Conservation (phyloP, 2,797 vertebrate species). For the Coccyzus lansbergi region DNA sequence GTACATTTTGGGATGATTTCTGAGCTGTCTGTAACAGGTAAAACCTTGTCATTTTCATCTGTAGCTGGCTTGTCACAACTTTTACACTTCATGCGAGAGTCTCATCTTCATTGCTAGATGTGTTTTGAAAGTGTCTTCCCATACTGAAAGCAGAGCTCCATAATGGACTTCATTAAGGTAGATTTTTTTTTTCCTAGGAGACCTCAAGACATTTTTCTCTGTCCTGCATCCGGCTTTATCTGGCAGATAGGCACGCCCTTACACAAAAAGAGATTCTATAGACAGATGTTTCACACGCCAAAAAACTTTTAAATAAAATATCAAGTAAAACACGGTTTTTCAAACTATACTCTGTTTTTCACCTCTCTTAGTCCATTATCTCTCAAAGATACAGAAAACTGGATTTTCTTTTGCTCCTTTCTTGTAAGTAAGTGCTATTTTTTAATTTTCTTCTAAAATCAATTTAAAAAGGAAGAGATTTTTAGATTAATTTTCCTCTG, state of each 20-base stretch:
- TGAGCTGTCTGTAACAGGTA: constrained; percentile 18
- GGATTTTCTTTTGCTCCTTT: not conserved
- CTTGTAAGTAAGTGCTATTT: not conserved
- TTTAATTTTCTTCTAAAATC: not conserved
- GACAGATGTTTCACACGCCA: constrained; percentile 6
- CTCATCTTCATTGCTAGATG: constrained; percentile 5
- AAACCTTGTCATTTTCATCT: constrained; percentile 49
- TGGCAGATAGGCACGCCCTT: not conserved
- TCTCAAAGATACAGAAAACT: not conserved
- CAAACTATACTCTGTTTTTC: not conserved
- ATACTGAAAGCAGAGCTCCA: constrained; percentile 29
- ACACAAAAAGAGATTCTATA: constrained; percentile 23
- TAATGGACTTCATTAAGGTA: constrained; percentile 66
- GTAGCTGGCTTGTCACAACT: constrained; percentile 53
- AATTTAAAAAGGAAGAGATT: not conserved
- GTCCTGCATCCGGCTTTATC: constrained; percentile 19
- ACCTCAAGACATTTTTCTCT: constrained; percentile 42
- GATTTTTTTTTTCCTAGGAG: constrained; percentile 38
- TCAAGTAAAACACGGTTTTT: constrained; percentile 13
- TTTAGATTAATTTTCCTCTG: not conserved
- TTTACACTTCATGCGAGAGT: constrained; percentile 20
- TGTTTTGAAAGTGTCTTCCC: constrained; percentile 45
- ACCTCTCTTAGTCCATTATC: constrained; percentile 4
- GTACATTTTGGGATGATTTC: constrained; percentile 6
- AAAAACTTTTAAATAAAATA: constrained; percentile 1